Base-by-base conservation (phyloP, 2,113 vertebrate species). In the Eclectus roratus region DNA sequence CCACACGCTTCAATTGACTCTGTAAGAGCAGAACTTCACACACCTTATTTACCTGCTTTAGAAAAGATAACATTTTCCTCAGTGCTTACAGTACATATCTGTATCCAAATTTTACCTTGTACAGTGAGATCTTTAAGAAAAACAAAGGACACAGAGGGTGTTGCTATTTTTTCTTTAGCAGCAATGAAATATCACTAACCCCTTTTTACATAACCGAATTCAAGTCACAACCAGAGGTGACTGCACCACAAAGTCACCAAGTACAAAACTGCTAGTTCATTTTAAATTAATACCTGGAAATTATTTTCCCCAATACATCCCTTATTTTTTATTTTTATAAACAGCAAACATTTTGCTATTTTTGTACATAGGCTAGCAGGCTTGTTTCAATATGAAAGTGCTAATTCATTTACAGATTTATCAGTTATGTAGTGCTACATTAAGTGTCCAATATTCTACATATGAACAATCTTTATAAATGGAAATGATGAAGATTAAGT, bases 341-440 rank as follows among this genome's bases (percentile, higher is more conserved):
- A 99, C 98, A 99, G 99, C 98, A 99, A 99, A 99, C 97, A 97
- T 97, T 98, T 99, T 99, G 98, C 99, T 99, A 99, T 99, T 99
- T 97, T 99, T 99, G 98, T 99, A 99, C 98, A 99, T 98, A 99
- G 99, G 99, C 98, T 99, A 99, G 98, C 98, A 99, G 99, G 99
- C 98, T 99, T 99, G 98, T 99, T 99, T 98, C 99, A 99, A 99
- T 99, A 99, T 99, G 99, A 99, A 99, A 99, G 99, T 99, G 99
- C 99, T 99, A 99, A 99, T 99, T 99, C 98, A 99, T 99, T 99
- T 99, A 99, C 99, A 99, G 99, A 99, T 98, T 98, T 98, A 99
- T 98, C 98, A 99, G 98, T 99, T 98, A 99, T 99, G 99, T 99
- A 99, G 99, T 99, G 98, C 99, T 99, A 99, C 98, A 98, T 98